Conservation (phyloP, 2,888 invertebrate species). For the Cephus pygmeus region DNA sequence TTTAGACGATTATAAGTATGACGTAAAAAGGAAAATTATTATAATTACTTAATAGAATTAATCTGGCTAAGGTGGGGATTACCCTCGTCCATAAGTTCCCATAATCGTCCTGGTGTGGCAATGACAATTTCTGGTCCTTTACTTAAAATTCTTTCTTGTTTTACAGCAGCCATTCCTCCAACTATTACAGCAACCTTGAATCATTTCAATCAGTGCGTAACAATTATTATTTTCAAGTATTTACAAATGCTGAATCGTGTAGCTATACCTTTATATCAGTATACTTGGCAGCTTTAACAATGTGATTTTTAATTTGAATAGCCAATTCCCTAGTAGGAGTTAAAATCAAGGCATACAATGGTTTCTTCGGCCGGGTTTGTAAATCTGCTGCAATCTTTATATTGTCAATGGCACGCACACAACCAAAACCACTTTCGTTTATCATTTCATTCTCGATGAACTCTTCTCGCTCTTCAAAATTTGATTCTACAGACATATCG, state of each 20-base stretch:
- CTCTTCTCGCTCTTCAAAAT: slow-evolving; percentile 43
- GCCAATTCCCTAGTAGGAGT: slow-evolving; percentile 98
- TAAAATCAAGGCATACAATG: slow-evolving; percentile 85
- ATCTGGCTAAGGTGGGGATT: slow-evolving; percentile 81
- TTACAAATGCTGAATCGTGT: slow-evolving; percentile 6
- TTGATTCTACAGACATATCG: slow-evolving; percentile 23
- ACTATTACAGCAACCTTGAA: slow-evolving; percentile 80
- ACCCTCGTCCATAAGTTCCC: slow-evolving; percentile 90
- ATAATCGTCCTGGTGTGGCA: slow-evolving; percentile 96
- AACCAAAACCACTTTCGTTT: slow-evolving; percentile 65
- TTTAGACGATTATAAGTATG: slow-evolving; percentile 3
- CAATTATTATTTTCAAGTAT: slow-evolving; percentile 13
- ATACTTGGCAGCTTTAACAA: slow-evolving; percentile 82
- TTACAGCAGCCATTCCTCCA: slow-evolving; percentile 94
- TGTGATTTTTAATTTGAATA: slow-evolving; percentile 91
- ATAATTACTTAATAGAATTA: slow-evolving; percentile 73
- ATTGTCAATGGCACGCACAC: slow-evolving; percentile 72
- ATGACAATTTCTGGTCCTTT: slow-evolving; percentile 93
- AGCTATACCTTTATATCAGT: slow-evolving; percentile 74
- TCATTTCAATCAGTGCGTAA: neutral
- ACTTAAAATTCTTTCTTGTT: slow-evolving; percentile 88
- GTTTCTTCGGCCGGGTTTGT: slow-evolving; percentile 65
- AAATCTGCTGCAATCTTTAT: slow-evolving; percentile 64
- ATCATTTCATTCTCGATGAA: slow-evolving; percentile 10
- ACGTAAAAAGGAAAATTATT: slow-evolving; percentile 7